Conservation (phyloP, 2,797 vertebrate genomes). For the Hemitrygon akajei region DNA sequence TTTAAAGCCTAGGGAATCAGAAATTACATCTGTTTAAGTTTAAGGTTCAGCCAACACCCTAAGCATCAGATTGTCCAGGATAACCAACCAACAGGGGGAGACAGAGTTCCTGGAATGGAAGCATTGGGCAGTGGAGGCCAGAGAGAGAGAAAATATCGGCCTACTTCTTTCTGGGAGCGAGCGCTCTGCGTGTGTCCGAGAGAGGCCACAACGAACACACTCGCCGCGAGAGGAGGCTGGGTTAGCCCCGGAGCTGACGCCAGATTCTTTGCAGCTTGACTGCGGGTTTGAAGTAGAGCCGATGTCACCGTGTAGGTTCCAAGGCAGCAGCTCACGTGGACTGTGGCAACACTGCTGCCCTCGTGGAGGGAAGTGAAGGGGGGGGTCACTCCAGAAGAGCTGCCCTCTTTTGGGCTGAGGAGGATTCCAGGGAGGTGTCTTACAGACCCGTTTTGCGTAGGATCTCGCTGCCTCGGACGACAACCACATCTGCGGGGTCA, state of each 20-base stretch:
- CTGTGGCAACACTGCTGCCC: no score
- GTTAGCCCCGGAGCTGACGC: background rate
- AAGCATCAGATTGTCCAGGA: background rate
- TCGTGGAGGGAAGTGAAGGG: no score
- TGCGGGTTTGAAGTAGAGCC: background rate
- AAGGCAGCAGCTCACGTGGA: no score
- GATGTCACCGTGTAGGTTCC: background rate
- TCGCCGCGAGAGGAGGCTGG: background rate
- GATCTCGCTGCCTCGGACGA: background rate
- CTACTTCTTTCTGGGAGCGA: no score
- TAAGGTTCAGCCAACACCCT: background rate
- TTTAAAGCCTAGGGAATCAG: background rate
- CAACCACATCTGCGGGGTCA: background rate
- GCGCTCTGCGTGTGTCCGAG: background rate
- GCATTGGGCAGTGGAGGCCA: background rate
- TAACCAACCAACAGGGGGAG: background rate
- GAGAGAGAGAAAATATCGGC: background rate
- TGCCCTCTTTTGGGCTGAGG: no score
- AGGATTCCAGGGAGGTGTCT: background rate
- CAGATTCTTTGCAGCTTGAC: background rate
- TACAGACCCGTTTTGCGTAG: background rate
- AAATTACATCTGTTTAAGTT: background rate
- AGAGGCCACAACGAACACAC: no score
- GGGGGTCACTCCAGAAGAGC: no score
- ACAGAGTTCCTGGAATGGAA: background rate